These are phyloP conservation scores for Myotis vivesi DNA, from an alignment of 2,797 vertebrate genomes.

Conservation along the genomic window DNA sequence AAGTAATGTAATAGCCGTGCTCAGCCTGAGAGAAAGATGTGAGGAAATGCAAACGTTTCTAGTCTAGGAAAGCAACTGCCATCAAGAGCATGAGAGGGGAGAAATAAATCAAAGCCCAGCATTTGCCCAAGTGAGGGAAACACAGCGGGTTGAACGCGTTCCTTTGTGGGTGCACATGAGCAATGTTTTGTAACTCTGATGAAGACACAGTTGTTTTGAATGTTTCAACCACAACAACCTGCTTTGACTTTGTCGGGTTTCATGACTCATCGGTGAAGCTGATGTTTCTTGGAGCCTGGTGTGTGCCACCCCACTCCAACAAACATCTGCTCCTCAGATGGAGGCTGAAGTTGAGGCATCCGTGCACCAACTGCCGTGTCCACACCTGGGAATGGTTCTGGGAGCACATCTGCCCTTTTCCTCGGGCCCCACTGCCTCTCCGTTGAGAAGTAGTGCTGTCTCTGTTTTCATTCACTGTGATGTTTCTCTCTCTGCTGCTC, in stretches of 20 bases:
- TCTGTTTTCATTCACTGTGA: not conserved
- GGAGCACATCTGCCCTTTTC: not conserved
- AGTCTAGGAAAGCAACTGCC: conserved; percentile 31
- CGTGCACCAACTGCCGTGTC: no score
- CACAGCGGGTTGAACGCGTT: conserved; percentile 64
- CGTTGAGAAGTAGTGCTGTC: not conserved
- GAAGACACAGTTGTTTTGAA: conserved; percentile 75
- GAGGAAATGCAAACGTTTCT: conserved; percentile 68
- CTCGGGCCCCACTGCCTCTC: not conserved
- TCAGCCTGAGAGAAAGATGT: conserved; percentile 66
- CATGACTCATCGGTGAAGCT: conserved; percentile 78
- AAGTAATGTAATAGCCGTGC: conserved; percentile 49
- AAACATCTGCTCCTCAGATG: not conserved
- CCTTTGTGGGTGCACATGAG: conserved; percentile 54
- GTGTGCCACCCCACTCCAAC: conserved; percentile 61
- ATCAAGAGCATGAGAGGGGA: conserved; percentile 66
- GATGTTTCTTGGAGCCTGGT: conserved; percentile 74
- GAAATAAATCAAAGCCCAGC: conserved; percentile 63
- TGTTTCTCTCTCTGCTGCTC: not conserved
- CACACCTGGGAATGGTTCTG: not conserved
- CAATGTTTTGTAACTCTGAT: conserved; percentile 78
- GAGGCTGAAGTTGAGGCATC: not conserved
- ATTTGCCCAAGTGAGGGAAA: conserved; percentile 52
- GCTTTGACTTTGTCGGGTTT: conserved; percentile 76
- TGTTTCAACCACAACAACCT: conserved; percentile 78